Base-by-base conservation (phyloP, 2,113 vertebrate genomes). In the Rhabdomys dilectus region DNA sequence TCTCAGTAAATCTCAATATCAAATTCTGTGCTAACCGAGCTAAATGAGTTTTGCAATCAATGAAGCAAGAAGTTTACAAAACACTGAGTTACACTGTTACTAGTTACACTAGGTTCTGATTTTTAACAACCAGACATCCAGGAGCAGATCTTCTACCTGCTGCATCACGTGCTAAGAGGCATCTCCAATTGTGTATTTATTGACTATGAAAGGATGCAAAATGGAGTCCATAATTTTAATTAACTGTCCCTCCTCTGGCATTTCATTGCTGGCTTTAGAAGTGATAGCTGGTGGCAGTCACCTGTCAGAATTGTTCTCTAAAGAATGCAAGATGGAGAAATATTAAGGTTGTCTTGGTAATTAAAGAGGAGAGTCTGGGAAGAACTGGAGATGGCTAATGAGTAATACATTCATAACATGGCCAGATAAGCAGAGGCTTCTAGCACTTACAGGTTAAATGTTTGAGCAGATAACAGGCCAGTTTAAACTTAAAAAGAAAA, bases 241-340 rank as follows among this genome's bases (percentile, higher is more conserved):
- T 85, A 97, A 91, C 80, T 0, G 0, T 96, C 97, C 86, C 22
- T 96, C 88, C 93, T 96, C 92, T 97, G 91, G 88, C 26, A 95
- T 95, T 96, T 98, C 95, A 91, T 96, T 96, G 80, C 91, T 93
- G 48, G 17, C 95, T 98, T 98, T 66, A 84, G 29, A 98, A 98
- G 48, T 91, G 85, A 92, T 66, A 85, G 93, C 39, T 62, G 51
- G 86, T 96, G 87, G 48, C 92, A 96, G 89, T 91, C 76, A 92
- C 97, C 77, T 98, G 85, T 98, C 91, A 97, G 16, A 19, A 76
- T 88, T 93, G 91, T 96, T 87, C 81, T 97, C 5, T 87, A 82
- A 96, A 96, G 94, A 56, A 82, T 91, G 87, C 78, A 85, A 95
- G 58, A 82, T 84, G 91, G 89, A 97, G 97, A 96, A 16, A 90